Percentiles rank a stretch among this genome's conserved stretches.
Conservation (phyloP, 2,888 invertebrate genomes). For the Lepetodrilus schrolli region DNA sequence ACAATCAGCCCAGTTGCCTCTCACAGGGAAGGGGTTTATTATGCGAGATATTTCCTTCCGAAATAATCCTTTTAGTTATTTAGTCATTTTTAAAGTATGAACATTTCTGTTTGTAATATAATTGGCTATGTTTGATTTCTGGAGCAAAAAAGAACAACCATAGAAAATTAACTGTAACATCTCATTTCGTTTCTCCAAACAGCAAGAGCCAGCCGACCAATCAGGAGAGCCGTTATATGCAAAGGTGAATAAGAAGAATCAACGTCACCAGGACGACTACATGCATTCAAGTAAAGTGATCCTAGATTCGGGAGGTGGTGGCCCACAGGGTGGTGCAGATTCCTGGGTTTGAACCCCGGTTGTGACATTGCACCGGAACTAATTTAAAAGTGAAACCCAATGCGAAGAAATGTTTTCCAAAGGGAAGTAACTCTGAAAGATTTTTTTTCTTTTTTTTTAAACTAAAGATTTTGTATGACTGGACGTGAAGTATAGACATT, state of each 20-base stretch:
- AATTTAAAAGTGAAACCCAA: background rate
- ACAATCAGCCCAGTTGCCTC: too few species aligned
- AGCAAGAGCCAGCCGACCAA: slow-evolving; percentile 9
- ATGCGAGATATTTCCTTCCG: too few species aligned
- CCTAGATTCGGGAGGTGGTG: slow-evolving; percentile 42
- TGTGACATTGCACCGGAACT: background rate
- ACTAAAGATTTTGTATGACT: background rate
- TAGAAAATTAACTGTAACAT: too few species aligned
- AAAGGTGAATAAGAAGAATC: slow-evolving; percentile 66
- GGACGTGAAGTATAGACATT: background rate
- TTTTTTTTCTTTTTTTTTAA: background rate
- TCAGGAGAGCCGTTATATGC: slow-evolving; percentile 69
- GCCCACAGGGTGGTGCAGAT: slow-evolving; percentile 65
- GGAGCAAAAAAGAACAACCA: too few species aligned
- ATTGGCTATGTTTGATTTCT: too few species aligned
- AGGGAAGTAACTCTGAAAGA: background rate
- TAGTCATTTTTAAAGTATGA: too few species aligned
- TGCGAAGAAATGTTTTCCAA: background rate
- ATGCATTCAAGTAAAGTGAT: slow-evolving; percentile 43
- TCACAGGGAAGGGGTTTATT: too few species aligned
- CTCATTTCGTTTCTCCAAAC: too few species aligned
- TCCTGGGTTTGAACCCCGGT: slow-evolving; percentile 67
- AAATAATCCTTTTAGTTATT: too few species aligned
- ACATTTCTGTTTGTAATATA: too few species aligned
- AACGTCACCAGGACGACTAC: slow-evolving; percentile 49